Evolutionary conservation across 2,797 vertebrate genomes (phyloP).

Genomic region (Myoxocephalus aenaeus): DNA sequence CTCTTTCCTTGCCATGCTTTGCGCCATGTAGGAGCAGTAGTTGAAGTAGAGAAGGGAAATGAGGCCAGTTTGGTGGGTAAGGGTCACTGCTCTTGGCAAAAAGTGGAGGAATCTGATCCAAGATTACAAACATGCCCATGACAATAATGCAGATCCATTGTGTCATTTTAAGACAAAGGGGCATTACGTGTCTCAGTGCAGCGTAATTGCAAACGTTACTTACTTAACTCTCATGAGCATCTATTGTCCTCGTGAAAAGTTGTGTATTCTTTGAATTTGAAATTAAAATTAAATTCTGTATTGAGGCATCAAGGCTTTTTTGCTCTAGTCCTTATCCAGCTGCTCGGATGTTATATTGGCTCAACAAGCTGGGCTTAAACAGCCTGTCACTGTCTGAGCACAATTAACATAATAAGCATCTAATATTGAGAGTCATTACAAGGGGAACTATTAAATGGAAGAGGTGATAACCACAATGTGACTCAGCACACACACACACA

Average conservation of each 20-base stretch:
- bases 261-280: conserved; percentile 21
- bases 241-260: background rate
- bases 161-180: conserved; percentile 65
- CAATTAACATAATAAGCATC: conserved; percentile 82
- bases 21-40: conserved; percentile 14
- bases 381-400: conserved; percentile 71
- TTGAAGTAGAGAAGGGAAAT: conserved; percentile 3
- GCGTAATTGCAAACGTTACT: background rate
- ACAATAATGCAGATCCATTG: conserved; percentile 65
- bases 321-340: conserved; percentile 6
- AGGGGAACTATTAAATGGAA: conserved; percentile 73
- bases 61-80: conserved; percentile 22
- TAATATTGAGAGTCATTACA: conserved; percentile 78
- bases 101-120: conserved; percentile 61
- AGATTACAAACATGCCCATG: conserved; percentile 57
- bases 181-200: conserved; percentile 48
- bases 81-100: conserved; percentile 66
- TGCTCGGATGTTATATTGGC: conserved; percentile 65
- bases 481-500: conserved; percentile 61
- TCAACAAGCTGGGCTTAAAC: conserved; percentile 61
- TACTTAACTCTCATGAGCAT: background rate
- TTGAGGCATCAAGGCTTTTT: background rate
- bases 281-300: background rate
- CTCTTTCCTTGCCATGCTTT: conserved; percentile 11
- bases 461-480: conserved; percentile 79